These are phyloP conservation scores for Hassar affinis DNA, from an alignment of 2,113 vertebrate genomes.

Conservation along the genomic window DNA sequence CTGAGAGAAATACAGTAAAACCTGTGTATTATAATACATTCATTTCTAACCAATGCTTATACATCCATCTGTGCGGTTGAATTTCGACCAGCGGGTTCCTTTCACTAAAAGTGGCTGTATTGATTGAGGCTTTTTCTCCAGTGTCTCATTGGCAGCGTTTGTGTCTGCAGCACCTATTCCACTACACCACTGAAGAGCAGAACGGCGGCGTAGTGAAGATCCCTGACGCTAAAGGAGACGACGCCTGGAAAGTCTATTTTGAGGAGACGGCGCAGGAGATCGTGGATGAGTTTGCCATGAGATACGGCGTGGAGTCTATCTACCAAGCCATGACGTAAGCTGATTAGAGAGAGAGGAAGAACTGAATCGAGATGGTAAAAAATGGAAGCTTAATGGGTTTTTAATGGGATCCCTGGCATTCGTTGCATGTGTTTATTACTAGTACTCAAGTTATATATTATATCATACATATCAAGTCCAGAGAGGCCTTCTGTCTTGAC, in stretches of 20 bases:
- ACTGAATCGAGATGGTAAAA: not conserved
- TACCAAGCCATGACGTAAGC: constrained; percentile 99
- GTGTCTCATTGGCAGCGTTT: constrained; percentile 12
- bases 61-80: not conserved
- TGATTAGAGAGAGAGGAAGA: not conserved
- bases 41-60: not conserved
- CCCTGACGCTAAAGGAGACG: constrained; percentile 93
- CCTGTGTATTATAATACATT: not conserved
- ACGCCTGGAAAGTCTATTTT: constrained; percentile 98
- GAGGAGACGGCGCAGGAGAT: constrained; percentile 97
- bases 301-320: constrained; percentile 97
- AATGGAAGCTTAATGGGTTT: not conserved
- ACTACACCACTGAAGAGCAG: constrained; percentile 93
- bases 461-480: not conserved
- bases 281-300: constrained; percentile 96
- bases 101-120: not conserved
- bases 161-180: constrained; percentile 87
- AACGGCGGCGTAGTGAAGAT: constrained; percentile 92
- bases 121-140: not conserved
- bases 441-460: not conserved
- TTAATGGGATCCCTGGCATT: not conserved
- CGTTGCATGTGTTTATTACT: not conserved
- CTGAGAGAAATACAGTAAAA: not conserved
- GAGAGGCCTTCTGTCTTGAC: not conserved
- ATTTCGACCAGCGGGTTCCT: not conserved